Evolutionary conservation across 2,113 vertebrate species (phyloP), one percentile per base, ranked within the genome.

Genomic region (Salvator merianae): DNA sequence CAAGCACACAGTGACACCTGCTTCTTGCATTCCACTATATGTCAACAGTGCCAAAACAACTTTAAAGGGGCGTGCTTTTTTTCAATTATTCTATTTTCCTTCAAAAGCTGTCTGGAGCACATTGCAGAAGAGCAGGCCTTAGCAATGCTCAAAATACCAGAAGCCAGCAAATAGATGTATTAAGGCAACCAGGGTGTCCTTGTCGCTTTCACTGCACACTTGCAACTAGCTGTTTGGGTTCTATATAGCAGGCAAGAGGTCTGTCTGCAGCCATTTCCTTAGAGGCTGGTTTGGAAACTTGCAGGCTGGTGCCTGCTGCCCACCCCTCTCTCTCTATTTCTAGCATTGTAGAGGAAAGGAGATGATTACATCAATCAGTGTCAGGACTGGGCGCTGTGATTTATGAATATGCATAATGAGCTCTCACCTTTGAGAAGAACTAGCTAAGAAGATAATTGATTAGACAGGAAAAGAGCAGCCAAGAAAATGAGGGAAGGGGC

Each of bases 351-450:
- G 88, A 91, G 89, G 85, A 90, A 92, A 91, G 70, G 91, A 88
- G 90, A 94, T 90, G 91, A 94, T 96, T 93, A 91, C 94, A 96
- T 95, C 95, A 95, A 96, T 96, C 95, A 96, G 94, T 95, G 94
- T 94, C 95, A 95, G 86, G 87, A 82, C 94, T 92, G 93, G 91
- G 91, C 95, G 93, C 88, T 91, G 93, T 93, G 93, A 93, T 95
- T 96, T 95, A 95, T 97, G 94, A 97, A 97, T 97, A 97, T 97
- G 96, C 95, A 97, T 95, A 90, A 93, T 95, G 90, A 94, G 94
- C 84, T 93, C 93, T 94, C 94, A 94, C 92, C 95, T 95, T 94
- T 93, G 94, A 93, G 94, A 93, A 93, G 91, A 95, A 93, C 94
- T 96, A 95, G 95, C 91, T 87, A 94, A 91, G 93, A 92, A 93